Evolutionary conservation across 2,888 invertebrate genomes (phyloP).

Genomic region (Synanthedon myopaeformis): DNA sequence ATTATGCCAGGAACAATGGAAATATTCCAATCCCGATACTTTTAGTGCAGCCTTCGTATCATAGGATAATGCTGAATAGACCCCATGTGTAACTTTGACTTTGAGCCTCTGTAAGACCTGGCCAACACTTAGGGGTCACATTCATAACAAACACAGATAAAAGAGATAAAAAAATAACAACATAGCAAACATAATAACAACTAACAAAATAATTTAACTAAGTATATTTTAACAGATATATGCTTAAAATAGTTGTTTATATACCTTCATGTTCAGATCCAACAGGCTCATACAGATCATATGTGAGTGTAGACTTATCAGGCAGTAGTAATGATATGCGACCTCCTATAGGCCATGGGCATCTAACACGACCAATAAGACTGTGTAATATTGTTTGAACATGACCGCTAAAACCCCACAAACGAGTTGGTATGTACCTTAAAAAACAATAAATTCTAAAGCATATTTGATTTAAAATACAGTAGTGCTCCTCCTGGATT

Average conservation of each 20-base stretch:
- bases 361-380: conserved; percentile 85
- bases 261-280: conserved; percentile 77
- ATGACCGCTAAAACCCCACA: conserved; percentile 97
- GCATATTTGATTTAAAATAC: too few relatives aligned
- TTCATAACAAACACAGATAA: too few relatives aligned
- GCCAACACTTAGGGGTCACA: too few relatives aligned
- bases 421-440: conserved; percentile 87
- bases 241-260: background rate
- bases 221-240: background rate
- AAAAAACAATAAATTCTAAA: too few relatives aligned
- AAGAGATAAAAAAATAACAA: too few relatives aligned
- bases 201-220: background rate
- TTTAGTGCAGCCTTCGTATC: too few relatives aligned
- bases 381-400: conserved; percentile 94
- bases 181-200: background rate
- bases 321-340: conserved; percentile 79
- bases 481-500: too few relatives aligned
- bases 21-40: too few relatives aligned
- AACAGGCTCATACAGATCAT: conserved; percentile 90
- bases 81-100: too few relatives aligned
- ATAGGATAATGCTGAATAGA: too few relatives aligned
- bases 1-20: too few relatives aligned
- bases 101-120: too few relatives aligned
- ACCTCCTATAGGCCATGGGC: conserved; percentile 90
- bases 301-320: conserved; percentile 92